Conservation (phyloP, 2,113 vertebrate genomes). For the Siniperca chuatsi region DNA sequence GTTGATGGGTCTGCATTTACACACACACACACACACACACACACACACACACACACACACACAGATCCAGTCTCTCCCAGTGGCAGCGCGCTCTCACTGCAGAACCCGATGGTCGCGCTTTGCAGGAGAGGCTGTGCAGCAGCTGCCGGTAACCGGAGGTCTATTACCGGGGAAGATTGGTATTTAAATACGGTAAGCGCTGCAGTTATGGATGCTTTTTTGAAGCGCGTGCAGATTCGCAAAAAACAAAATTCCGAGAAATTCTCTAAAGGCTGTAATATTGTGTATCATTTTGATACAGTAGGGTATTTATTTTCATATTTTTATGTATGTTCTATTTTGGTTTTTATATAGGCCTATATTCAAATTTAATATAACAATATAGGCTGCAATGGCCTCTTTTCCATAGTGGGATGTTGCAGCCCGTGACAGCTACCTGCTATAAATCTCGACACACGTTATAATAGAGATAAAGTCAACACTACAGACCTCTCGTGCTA, state of each 20-base stretch:
- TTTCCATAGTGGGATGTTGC: not conserved
- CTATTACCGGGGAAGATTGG: slow-evolving; percentile 17
- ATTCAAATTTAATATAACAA: not conserved
- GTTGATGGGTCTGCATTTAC: slow-evolving; percentile 12
- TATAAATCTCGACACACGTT: not conserved
- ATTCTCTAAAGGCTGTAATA: not conserved
- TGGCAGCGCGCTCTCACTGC: slow-evolving; percentile 40
- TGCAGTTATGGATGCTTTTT: not conserved
- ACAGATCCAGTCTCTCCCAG: not conserved
- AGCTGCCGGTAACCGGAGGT: slow-evolving; percentile 6
- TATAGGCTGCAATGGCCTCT: not conserved
- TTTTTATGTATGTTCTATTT: not conserved
- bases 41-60: slow-evolving; percentile 13
- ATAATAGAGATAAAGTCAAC: not conserved
- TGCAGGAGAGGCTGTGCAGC: slow-evolving; percentile 21
- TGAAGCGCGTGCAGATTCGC: not conserved
- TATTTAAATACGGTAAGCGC: slow-evolving; percentile 41
- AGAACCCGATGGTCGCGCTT: slow-evolving; percentile 21
- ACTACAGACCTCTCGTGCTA: not conserved
- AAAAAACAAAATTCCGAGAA: not conserved
- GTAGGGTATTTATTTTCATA: not conserved
- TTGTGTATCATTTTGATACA: not conserved
- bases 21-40: slow-evolving; percentile 25
- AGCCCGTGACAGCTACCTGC: not conserved
- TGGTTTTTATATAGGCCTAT: not conserved